Evolutionary conservation across 2,797 vertebrate species (phyloP).

Genomic region (Corythornis leucogaster): DNA sequence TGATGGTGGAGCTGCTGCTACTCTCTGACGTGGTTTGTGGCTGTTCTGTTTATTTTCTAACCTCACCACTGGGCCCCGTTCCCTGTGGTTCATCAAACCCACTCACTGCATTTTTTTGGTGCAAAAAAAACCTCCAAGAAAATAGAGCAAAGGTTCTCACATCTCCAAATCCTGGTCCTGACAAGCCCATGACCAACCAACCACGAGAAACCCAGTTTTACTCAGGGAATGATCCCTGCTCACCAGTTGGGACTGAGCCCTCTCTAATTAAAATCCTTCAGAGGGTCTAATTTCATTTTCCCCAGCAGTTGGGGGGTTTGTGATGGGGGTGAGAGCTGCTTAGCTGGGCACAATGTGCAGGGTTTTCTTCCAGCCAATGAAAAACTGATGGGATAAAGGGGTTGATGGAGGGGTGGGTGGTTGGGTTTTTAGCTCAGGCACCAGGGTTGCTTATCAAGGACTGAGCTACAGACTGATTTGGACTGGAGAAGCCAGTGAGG

Average conservation of each 20-base stretch:
- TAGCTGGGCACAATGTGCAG: background rate
- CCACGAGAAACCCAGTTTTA: background rate
- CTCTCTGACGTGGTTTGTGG: background rate
- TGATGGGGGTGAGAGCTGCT: background rate
- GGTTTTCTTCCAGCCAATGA: background rate
- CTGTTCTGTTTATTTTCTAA: background rate
- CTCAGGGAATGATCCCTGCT: background rate
- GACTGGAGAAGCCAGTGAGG: accelerated
- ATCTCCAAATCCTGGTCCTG: background rate
- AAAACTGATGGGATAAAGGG: background rate
- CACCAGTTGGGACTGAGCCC: accelerated
- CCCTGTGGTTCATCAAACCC: background rate
- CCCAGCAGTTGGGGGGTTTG: background rate
- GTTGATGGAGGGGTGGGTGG: background rate
- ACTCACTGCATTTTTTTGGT: too few relatives aligned
- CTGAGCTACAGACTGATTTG: background rate
- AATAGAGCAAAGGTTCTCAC: background rate
- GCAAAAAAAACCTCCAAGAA: too few relatives aligned
- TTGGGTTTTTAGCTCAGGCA: background rate
- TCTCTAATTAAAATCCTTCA: background rate
- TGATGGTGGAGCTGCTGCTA: background rate
- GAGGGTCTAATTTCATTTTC: background rate
- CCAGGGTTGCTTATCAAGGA: background rate
- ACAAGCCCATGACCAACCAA: accelerated
- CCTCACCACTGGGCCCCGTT: background rate